phyloP scores from a whole-genome alignment of 2,888 invertebrate species.

The Oxystoma pomonae region DNA sequence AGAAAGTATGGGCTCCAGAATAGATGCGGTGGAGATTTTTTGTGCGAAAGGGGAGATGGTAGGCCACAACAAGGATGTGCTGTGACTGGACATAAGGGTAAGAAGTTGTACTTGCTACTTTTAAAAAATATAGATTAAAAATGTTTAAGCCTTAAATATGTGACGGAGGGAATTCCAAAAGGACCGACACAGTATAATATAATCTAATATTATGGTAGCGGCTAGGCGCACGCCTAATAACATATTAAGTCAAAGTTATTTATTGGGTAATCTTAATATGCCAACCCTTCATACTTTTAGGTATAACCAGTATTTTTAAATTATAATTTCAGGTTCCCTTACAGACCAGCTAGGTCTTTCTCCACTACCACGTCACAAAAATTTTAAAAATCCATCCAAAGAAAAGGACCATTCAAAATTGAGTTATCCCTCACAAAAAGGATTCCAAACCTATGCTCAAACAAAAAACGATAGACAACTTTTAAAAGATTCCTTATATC shows the following conservation, averaged over 20 bases:
- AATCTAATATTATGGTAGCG: no score
- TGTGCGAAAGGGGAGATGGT: background rate
- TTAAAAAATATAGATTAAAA: background rate
- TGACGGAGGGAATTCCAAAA: no score
- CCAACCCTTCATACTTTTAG: no score
- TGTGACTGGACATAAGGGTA: conserved; percentile 9
- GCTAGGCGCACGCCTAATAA: no score
- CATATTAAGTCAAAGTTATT: no score
- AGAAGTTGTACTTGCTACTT: background rate
- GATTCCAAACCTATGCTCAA: background rate
- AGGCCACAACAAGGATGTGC: background rate
- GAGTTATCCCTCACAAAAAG: background rate
- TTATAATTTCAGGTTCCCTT: conserved; percentile 14
- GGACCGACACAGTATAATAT: no score
- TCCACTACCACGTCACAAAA: conserved; percentile 35
- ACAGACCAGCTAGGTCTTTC: conserved; percentile 31
- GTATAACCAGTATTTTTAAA: no score
- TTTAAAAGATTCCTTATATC: background rate
- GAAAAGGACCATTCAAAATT: conserved; percentile 16
- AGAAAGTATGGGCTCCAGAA: conserved; percentile 18
- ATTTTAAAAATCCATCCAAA: conserved; percentile 32
- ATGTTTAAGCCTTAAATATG: background rate
- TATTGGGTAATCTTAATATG: no score
- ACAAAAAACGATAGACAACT: background rate
- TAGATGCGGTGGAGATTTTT: background rate